phyloP scores from a whole-genome alignment of 2,888 invertebrate species.

The Sphecodes monilicornis region DNA sequence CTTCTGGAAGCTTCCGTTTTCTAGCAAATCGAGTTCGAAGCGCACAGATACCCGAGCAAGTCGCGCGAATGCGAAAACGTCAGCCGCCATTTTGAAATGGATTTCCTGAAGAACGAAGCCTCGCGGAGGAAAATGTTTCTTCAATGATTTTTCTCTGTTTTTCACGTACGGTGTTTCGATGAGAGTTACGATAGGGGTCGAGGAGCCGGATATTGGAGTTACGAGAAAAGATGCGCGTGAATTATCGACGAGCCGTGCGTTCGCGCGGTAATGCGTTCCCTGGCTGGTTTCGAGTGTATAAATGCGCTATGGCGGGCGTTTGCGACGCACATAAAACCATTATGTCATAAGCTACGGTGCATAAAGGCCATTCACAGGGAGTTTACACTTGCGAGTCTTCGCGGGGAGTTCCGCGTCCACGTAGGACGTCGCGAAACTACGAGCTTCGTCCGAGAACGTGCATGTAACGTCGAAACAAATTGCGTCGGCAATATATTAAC shows the following conservation, averaged over 20 bases:
- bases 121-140: not conserved
- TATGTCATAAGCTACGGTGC: slow-evolving; percentile 77
- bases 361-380: slow-evolving; percentile 77
- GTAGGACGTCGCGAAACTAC: slow-evolving; percentile 48
- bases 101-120: not conserved
- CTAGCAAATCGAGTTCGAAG: not conserved
- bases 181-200: not conserved
- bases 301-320: slow-evolving; percentile 23
- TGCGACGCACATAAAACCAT: slow-evolving; percentile 70
- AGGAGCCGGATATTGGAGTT: not conserved
- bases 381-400: slow-evolving; percentile 73
- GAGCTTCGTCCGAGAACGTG: not conserved
- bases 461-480: not conserved
- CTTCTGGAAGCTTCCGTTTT: not conserved
- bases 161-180: not conserved
- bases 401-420: slow-evolving; percentile 43
- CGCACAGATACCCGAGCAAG: not conserved
- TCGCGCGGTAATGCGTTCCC: slow-evolving; percentile 2
- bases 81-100: not conserved
- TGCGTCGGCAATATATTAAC: not conserved
- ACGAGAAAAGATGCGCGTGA: not conserved
- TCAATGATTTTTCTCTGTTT: not conserved
- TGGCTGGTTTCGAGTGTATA: slow-evolving; percentile 6
- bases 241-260: slow-evolving; percentile 15
- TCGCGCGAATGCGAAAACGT: not conserved